Base-by-base conservation (phyloP, 2,113 vertebrate species). In the Hypocryptadius cinnamomeus region DNA sequence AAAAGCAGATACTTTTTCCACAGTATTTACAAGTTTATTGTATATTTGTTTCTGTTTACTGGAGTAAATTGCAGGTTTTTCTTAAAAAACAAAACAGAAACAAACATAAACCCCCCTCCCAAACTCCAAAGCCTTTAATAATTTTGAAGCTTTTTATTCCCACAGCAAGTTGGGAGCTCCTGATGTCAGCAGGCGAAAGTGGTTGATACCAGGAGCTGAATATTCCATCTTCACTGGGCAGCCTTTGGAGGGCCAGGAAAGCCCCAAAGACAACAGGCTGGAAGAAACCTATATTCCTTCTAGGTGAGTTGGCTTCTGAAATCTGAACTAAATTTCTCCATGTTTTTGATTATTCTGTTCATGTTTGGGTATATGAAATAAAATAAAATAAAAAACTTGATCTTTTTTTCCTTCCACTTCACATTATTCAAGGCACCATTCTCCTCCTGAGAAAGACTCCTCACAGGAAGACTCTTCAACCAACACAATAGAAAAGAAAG, bases 211-310 rank as follows among this genome's bases (percentile, higher is more conserved):
- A 14, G 97, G 95, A 21, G 96, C 96, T 1, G 98, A 98, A 57
- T 98, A 98, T 44, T 98, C 98, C 7, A 97, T 98, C 78, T 98
- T 98, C 82, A 97, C 98, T 20, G 98, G 98, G 25, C 98, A 98
- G 82, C 98, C 98, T 47, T 90, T 98, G 93, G 97, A 97, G 56
- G 73, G 35, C 28, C 94, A 82, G 51, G 95, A 79, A 18, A 69
- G 61, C 60, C 45, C 87, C 28, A 87, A 20, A 42, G 94, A 96
- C 33, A 95, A 94, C 56, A 96, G 90, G 40, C 40, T 83, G 51
- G 97, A 97, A 47, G 96, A 96, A 39, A 31, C 76, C 18, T 82
- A 84, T 15, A 9, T 77, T 69, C 71, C 94, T 84, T 79, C 82
- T 23, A 95, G 97, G 98, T 98, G 66, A 97, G 96, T 24, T 15